Conservation (phyloP, 2,888 invertebrate species). For the Oscheius myriophilus region DNA sequence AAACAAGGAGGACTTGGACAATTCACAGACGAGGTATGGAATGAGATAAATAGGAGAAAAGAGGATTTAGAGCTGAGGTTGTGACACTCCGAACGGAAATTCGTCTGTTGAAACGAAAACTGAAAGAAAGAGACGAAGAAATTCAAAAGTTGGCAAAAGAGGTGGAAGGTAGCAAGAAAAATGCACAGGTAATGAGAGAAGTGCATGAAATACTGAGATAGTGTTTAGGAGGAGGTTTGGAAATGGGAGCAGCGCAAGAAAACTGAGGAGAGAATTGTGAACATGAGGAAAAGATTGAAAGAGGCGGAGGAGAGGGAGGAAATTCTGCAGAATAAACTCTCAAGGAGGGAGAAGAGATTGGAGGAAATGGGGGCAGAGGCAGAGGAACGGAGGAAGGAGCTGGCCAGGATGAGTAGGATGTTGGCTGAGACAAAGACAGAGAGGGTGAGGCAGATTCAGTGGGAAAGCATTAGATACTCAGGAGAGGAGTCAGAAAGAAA, state of each 20-base stretch:
- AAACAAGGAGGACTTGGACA: conserved; percentile 36
- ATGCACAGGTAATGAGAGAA: conserved; percentile 29
- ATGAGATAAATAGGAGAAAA: neutral
- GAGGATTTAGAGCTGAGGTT: conserved; percentile 27
- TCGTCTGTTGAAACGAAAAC: conserved; percentile 37
- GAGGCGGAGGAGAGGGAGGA: conserved; percentile 14
- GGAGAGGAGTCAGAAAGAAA: neutral
- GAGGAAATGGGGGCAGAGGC: conserved; percentile 26
- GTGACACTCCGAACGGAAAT: conserved; percentile 36
- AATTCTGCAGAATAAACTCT: neutral
- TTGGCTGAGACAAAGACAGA: neutral
- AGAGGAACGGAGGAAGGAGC: conserved; percentile 9
- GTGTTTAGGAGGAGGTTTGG: conserved; percentile 25
- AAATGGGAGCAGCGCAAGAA: conserved; percentile 26
- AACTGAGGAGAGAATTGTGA: conserved; percentile 2
- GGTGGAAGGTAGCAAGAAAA: conserved; percentile 31
- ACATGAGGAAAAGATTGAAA: conserved; percentile 14
- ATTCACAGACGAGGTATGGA: conserved; percentile 17
- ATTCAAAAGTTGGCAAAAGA: conserved; percentile 18
- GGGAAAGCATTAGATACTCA: neutral
- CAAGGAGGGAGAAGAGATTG: conserved; percentile 22
- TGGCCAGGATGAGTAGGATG: conserved; percentile 16
- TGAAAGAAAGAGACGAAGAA: conserved; percentile 31
- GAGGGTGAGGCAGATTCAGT: conserved; percentile 1
- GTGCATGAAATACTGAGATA: neutral